Percentiles rank a stretch among this genome's conserved stretches.
Evolutionary conservation across 2,888 invertebrate genomes (phyloP).

Genomic region (Eucriotettix oculatus): DNA sequence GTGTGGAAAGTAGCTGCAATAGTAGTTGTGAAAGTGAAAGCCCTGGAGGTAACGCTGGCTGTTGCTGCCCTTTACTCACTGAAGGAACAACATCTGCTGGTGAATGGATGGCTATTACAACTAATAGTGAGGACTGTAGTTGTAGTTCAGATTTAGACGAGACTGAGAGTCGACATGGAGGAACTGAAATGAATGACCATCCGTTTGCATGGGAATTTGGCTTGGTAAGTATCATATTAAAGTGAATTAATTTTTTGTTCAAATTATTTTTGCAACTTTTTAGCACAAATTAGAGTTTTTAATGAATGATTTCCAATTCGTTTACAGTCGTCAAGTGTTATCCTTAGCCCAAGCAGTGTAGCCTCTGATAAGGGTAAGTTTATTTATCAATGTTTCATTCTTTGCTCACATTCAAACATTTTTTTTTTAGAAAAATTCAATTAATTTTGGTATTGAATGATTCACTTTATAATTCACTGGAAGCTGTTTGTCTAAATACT

Average conservation of each 20-base stretch:
- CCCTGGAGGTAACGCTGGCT: conserved; percentile 35
- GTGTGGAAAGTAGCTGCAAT: conserved; percentile 19
- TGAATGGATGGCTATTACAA: conserved; percentile 78
- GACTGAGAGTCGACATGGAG: conserved; percentile 34
- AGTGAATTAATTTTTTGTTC: not conserved
- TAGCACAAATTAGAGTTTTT: too few species aligned
- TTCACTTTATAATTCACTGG: too few species aligned
- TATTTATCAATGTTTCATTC: not conserved
- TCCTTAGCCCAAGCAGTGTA: conserved; percentile 49
- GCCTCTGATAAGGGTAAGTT: conserved; percentile 56
- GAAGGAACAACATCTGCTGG: conserved; percentile 47
- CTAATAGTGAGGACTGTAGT: conserved; percentile 75
- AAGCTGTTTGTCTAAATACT: too few species aligned
- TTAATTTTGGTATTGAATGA: too few species aligned
- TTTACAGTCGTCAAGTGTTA: conserved; percentile 43
- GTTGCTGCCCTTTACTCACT: conserved; percentile 26
- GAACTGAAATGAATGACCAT: conserved; percentile 29
- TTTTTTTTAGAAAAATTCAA: too few species aligned
- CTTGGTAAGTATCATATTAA: not conserved
- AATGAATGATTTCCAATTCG: not conserved
- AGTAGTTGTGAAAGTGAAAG: conserved; percentile 38
- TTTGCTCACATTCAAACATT: too few species aligned
- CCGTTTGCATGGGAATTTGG: conserved; percentile 37
- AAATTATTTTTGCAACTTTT: not conserved
- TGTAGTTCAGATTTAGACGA: conserved; percentile 63